Base-by-base conservation (phyloP, 2,888 invertebrate species). In the Netelia fuscicornis region DNA sequence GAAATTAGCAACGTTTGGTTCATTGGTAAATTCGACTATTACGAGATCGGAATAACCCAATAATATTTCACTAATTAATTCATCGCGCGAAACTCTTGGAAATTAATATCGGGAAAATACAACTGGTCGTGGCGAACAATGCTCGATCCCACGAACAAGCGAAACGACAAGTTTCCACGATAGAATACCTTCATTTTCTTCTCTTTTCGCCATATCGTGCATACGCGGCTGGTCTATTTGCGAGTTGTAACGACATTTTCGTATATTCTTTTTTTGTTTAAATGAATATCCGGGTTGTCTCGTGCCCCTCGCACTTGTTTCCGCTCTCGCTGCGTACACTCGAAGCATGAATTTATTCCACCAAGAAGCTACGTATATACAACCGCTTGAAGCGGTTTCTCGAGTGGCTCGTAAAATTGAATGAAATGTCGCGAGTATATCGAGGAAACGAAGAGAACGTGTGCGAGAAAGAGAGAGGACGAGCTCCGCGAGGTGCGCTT, bases 321-420 rank as follows among this genome's bases (percentile, higher is more conserved):
- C 70, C 79, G 30, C 65, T 23, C 42, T 72, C 75, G 75, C 62
- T 30, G 60, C 70, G 68, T 62, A 68, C 64, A 56, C 71, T 54
- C 62, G 68, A 42, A 52, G 81, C 75, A 70, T 64, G 64, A 70
- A 70, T 81, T 71, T 71, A 68, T 52, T 68, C 2, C 64, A 54
- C 52, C 37, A 3, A 11, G 17, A 72, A 48, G 8, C 23, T 25
- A 44, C 25, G 17, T 44, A 62, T 70, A 56, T 70, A 58, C 10
- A 17, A 81, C 65, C 25, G 68, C 56, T 81, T 75, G 68, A 58
- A 81, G 77, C 56, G 72, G 81, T 77, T 84, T 84, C 70, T 56
- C 74, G 81, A 78, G 74, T 78, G 70, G 78, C 78, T 78, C 78
- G 78, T 84, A 75, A 84, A 86, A 84, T 85, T 80, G 80, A 82